Conservation (phyloP, 2,113 vertebrate genomes). For the Peromyscus leucopus region DNA sequence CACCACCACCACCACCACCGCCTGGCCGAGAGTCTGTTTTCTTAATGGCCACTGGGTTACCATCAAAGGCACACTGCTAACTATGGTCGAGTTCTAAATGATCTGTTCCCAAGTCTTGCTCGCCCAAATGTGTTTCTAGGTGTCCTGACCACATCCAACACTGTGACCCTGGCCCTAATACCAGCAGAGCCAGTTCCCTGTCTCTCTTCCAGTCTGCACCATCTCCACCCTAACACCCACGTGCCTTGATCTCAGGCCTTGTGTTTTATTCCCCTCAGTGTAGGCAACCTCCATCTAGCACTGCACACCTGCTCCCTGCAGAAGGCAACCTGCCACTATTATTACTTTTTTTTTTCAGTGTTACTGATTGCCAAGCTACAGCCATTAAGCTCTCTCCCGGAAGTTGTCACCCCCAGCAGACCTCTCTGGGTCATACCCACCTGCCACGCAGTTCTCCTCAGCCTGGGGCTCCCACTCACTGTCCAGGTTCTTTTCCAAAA, state of each 20-base stretch:
- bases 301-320: neutral
- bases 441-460: neutral
- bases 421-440: neutral
- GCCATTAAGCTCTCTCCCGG: neutral
- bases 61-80: neutral
- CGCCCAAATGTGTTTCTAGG: neutral
- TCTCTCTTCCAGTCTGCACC: neutral
- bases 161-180: neutral
- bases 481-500: neutral
- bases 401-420: neutral
- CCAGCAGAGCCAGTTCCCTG: no score
- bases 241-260: neutral
- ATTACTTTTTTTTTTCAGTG: neutral
- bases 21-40: neutral
- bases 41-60: neutral
- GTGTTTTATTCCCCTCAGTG: neutral
- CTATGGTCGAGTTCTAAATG: neutral
- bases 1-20: neutral
- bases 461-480: neutral
- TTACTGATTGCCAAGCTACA: neutral
- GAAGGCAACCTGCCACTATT: neutral
- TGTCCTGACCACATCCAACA: neutral
- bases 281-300: neutral
- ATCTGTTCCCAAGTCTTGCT: neutral
- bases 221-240: neutral